These are phyloP conservation scores for Caenorhabditis afra DNA, from an alignment of 2,888 invertebrate species.

Conservation along the genomic window DNA sequence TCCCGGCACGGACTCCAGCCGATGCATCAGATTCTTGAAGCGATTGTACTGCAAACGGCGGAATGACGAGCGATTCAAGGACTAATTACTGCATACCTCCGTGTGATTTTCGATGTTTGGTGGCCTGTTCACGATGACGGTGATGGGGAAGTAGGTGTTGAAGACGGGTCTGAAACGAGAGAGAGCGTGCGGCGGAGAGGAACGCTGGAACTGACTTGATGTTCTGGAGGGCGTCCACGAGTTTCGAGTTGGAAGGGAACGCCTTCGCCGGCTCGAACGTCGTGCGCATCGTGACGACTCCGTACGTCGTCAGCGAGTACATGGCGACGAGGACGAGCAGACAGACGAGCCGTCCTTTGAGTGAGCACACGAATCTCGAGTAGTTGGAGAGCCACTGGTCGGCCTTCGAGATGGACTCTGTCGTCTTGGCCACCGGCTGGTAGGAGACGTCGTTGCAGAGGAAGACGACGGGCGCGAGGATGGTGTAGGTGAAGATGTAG, in stretches of 20 bases:
- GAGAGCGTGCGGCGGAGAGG: not conserved
- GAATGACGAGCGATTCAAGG: not conserved
- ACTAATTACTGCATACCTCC: constrained; percentile 59
- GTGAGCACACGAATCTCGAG: constrained; percentile 62
- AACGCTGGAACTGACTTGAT: constrained; percentile 67
- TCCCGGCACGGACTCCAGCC: constrained; percentile 72
- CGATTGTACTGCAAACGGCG: constrained; percentile 23
- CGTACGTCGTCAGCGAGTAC: constrained; percentile 62
- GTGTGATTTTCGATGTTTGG: constrained; percentile 71
- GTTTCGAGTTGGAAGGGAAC: constrained; percentile 76
- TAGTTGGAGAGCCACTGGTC: constrained; percentile 53
- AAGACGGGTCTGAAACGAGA: constrained; percentile 72
- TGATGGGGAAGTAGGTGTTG: constrained; percentile 77
- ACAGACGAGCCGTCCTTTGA: constrained; percentile 60
- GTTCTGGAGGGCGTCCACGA: constrained; percentile 72
- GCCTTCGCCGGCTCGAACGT: constrained; percentile 79
- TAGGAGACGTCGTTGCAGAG: constrained; percentile 56
- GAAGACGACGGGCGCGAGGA: constrained; percentile 69
- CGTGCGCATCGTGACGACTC: constrained; percentile 61
- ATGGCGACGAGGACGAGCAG: constrained; percentile 43
- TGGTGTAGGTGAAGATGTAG: constrained; percentile 78
- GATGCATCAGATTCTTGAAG: constrained; percentile 69
- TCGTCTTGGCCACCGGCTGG: constrained; percentile 23
- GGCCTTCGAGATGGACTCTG: constrained; percentile 26
- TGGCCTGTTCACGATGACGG: constrained; percentile 76